Evolutionary conservation across 2,888 invertebrate genomes (phyloP), one percentile per base, ranked within the genome.

Genomic region (Leucophenga maculata): DNA sequence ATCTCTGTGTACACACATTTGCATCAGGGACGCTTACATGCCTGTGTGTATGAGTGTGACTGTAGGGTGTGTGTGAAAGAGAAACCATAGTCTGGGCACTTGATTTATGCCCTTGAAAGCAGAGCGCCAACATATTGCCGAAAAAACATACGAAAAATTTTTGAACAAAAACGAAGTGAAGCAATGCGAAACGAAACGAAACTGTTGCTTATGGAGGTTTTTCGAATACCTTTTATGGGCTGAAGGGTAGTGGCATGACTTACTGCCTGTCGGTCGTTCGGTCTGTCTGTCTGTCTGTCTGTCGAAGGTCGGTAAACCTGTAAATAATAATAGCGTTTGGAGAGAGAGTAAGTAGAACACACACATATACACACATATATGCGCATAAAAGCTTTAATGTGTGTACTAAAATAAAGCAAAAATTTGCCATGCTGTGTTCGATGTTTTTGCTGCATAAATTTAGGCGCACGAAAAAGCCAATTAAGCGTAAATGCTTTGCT

Each of bases 81-180:
- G 66, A 68, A 72, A 69, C 80, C 78, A 83, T 81, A 83, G 82
- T 83, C 82, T 80, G 82, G 54, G 68, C 68, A 55, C 65, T 72
- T 83, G 84, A 80, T 82, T 83, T 82, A 80, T 78, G 77, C 54
- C 50, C 50, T 69, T 67, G 62, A 75, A 66, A 70, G 62, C 69
- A 70, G 60, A 72, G 54, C 70, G 66, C n/a, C 55, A 55, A 18
- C 26, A 22, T 11, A 50, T 18, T 18, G 18, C 18, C 22, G 11
- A 55, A 55, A 26, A 39, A 8, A 39, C 11, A 9, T 39, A 39
- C 55, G 6, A 18, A 50, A 55, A 26, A 26, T 20, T 26, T 55
- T 20, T 16, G 18, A 6, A 52, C 9, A 55, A 55, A 55, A 55
- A 9, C 13, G 26, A 26, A 22, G 14, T 55, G 26, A 55, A 20